Conservation (phyloP, 2,797 vertebrate genomes). For the Antrozous pallidus region DNA sequence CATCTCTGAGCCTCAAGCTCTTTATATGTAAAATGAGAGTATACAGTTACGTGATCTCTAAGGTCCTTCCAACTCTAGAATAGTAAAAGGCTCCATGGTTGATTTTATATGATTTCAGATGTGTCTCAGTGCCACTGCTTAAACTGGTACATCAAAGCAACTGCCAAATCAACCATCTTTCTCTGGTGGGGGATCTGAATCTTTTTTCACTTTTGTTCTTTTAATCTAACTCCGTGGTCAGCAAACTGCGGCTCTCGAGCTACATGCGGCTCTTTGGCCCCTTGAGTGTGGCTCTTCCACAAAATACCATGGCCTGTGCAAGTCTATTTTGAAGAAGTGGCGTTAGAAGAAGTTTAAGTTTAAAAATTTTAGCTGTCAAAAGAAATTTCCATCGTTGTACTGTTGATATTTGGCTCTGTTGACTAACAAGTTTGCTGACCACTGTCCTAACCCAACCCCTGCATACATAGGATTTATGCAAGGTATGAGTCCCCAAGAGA, state of each 20-base stretch:
- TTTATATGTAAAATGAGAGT: slow-evolving; percentile 31
- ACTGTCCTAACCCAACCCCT: background rate
- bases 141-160: background rate
- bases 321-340: no score
- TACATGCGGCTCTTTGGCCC: no score
- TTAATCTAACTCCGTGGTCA: no score
- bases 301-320: no score
- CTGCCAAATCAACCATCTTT: background rate
- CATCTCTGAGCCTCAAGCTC: background rate
- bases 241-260: no score
- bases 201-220: slow-evolving; percentile 4
- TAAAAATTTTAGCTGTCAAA: no score
- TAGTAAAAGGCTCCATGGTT: background rate
- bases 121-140: background rate
- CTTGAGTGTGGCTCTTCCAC: no score
- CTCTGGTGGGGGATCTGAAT: background rate
- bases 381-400: no score
- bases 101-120: background rate
- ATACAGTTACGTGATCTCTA: background rate
- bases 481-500: background rate
- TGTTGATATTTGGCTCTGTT: no score
- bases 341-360: no score
- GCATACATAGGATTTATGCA: background rate
- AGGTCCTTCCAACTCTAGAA: background rate
- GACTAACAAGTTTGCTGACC: no score